Conservation (phyloP, 2,888 invertebrate genomes). For the Rhabditophanes sp. region DNA sequence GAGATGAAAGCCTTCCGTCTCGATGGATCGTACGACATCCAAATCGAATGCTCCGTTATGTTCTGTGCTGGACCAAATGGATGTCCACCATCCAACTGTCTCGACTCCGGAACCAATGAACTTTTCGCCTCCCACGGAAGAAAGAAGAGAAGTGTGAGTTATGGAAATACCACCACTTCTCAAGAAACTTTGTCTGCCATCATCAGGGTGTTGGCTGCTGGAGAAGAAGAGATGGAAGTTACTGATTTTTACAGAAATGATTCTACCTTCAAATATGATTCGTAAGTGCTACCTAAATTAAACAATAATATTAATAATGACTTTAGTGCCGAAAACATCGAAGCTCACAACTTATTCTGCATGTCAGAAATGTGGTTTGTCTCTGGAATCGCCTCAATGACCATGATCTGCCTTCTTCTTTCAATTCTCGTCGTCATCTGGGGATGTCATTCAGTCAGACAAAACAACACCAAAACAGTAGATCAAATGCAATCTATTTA, state of each 20-base stretch:
- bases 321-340: constrained; percentile 4
- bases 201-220: constrained; percentile 43
- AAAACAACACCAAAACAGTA: neutral
- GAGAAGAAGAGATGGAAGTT: constrained; percentile 35
- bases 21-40: constrained; percentile 44
- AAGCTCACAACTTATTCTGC: constrained; percentile 27
- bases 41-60: constrained; percentile 43
- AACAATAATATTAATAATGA: constrained; percentile 3
- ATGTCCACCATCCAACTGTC: constrained; percentile 43
- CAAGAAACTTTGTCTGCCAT: constrained; percentile 43
- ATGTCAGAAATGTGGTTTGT: constrained; percentile 41
- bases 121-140: constrained; percentile 44
- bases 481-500: neutral
- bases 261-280: constrained; percentile 1
- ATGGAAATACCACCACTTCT: constrained; percentile 17
- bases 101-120: constrained; percentile 44
- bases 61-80: constrained; percentile 45
- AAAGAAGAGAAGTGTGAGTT: constrained; percentile 27
- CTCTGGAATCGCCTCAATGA: constrained; percentile 38
- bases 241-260: constrained; percentile 16
- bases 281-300: constrained; percentile 4
- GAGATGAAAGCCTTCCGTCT: constrained; percentile 44
- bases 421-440: constrained; percentile 42
- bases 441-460: constrained; percentile 29
- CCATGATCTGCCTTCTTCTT: constrained; percentile 39